Base-by-base conservation (phyloP, 2,797 vertebrate species). In the Phrynocephalus forsythii region DNA sequence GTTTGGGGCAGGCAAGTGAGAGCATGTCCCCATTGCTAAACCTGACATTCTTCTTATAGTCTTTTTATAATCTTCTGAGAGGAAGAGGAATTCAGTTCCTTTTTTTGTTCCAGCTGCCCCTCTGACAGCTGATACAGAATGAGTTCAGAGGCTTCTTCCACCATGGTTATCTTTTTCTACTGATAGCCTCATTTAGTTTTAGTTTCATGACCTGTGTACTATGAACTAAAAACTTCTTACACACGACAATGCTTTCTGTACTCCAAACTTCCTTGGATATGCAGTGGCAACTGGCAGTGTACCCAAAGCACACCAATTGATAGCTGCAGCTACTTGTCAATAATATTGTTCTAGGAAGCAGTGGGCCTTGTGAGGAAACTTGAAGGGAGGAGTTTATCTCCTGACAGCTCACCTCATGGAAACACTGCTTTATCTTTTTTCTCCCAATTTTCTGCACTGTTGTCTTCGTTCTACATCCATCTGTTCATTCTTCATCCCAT, bases 1-100 rank as follows among this genome's bases (percentile, higher is more conserved):
- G 33, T 30, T 72, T 33, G 6, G 15, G 69, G 11, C 87, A 81
- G 87, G 81, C 90, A 87, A 72, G 84, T 10, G 86, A 76, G 93
- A 88, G 93, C 91, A 91, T 89, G 63, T 84, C 77, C 91, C 87
- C 11, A 63, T 16, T 94, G 83, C 86, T 26, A 30, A 82, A 73
- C 30, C 52, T 87, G 90, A 90, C 33, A 79, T 81, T 66, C 73
- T 80, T 89, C 81, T 88, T 84, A 69, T 75, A 60, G 63, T 79
- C 33, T 33, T 33, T 2, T 33, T 2, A 33, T 33, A 33, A 50
- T 79, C 13, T 50, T 80, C 76, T 52, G 76, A 90, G 73, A 68
- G 48, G 30, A 16, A 78, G 24, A 33, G 26, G 71, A 26, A 79
- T 83, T 91, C 16, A 26, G 33, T 50, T 82, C 66, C 1, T 0